Evolutionary conservation across 2,888 invertebrate species (phyloP), one percentile per base, ranked within the genome.

Genomic region (Caenorhabditis sulstoni): DNA sequence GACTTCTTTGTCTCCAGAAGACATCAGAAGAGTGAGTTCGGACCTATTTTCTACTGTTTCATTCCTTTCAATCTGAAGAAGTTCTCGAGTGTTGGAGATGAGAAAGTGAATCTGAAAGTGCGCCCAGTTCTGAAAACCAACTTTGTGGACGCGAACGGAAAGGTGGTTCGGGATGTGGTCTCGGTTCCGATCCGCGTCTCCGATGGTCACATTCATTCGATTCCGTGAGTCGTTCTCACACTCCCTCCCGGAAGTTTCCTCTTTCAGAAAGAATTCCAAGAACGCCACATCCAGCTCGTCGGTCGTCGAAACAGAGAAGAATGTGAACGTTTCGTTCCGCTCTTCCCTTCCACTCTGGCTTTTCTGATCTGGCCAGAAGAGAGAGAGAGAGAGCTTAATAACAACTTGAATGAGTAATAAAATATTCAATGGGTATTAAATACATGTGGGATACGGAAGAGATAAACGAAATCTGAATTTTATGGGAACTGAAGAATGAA

Each of bases 81-180:
- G 53, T 73, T 79, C 64, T 52, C 79, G 20, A 66, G 67, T n/a
- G 53, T 57, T 14, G 73, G 67, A 12, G 81, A 86, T 53, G 84
- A 85, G 8, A 81, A 82, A 37, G 81, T 79, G 39, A 85, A 88
- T 49, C 85, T 85, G 62, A 87, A 84, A 23, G 86, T 88, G 18
- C 86, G 86, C 53, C 85, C 88, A 45, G 57, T 85, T 22, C 79
- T 88, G 23, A 86, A 84, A 39, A 88, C 88, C 14, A 88, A 88
- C 59, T 85, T 88, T 22, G 87, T 88, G 16, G 88, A 88, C 65
- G 85, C 85, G 11, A 85, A 86, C 41, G 88, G 88, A 5, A 82
- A 84, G 16, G 79, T 88, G 9, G 82, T 87, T 49, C 79, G 86
- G n/a, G 83, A 87, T 35, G 84, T 88, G 8, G 82, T 81, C 20